These are phyloP conservation scores for Agrypnus murinus DNA, from an alignment of 2,888 invertebrate genomes.

Conservation along the genomic window DNA sequence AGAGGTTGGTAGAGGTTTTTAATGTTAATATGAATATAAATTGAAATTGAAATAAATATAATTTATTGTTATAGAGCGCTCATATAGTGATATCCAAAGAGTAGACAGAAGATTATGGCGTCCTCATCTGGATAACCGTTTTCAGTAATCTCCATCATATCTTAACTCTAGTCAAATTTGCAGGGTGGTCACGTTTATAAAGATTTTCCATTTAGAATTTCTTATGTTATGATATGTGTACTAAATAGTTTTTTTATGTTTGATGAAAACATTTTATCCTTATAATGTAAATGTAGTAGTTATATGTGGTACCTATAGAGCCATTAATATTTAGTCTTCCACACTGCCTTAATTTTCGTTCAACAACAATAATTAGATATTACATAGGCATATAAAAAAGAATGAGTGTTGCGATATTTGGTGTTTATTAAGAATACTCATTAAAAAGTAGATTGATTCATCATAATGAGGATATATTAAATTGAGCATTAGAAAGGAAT, in stretches of 20 bases:
- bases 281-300: not conserved
- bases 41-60: not conserved
- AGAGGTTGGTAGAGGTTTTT: constrained; percentile 65
- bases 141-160: constrained; percentile 36
- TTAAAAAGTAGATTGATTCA: constrained; percentile 14
- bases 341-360: constrained; percentile 38
- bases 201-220: constrained; percentile 10
- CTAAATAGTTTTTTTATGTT: not conserved
- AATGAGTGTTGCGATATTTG: constrained; percentile 7
- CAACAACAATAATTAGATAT: not conserved
- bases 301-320: constrained; percentile 19
- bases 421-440: constrained; percentile 17
- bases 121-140: constrained; percentile 51
- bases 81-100: constrained; percentile 76
- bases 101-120: constrained; percentile 67
- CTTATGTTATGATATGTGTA: not conserved
- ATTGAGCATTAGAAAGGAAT: no score
- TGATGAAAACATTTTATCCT: constrained; percentile 8
- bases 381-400: constrained; percentile 2
- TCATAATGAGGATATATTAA: not conserved
- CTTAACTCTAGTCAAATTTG: constrained; percentile 45
- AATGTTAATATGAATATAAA: not conserved
- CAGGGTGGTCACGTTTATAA: constrained; percentile 27
- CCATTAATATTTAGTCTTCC: constrained; percentile 43
- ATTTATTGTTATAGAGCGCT: constrained; percentile 73